Base-by-base conservation (phyloP, 2,797 vertebrate genomes). In the Rhyacichthys aspro region DNA sequence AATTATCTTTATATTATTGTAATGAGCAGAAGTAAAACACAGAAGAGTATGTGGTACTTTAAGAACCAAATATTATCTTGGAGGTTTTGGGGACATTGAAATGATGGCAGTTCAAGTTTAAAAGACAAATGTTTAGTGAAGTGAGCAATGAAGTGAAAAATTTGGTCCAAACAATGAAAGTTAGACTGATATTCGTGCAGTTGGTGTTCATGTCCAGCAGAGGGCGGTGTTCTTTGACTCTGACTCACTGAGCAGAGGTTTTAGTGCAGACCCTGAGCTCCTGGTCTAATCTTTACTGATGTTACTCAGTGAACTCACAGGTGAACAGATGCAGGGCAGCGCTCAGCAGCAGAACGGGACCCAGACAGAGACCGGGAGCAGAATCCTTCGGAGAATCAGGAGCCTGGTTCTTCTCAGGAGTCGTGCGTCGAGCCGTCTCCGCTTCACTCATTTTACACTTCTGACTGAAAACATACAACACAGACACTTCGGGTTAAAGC, bases 281-380 rank as follows among this genome's bases (percentile, higher is more conserved):
- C n/a, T n/a, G 52, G 28, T 42, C 36, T 17, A 28, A 28, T 28
- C 23, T 28, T n/a, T n/a, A n/a, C n/a, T 1, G 19, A 43, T 43
- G 10, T 4, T 17, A n/a, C n/a, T n/a, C n/a, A n/a, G 43, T 33
- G 11, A 15, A 80, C 86, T 85, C 62, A 88, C 86, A 85, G 55
- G 71, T 78, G 1, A 67, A 33, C 47, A 88, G 82, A 32, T 42
- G 75, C 50, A 86, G 73, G 41, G 70, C 5, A 12, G 23, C 4
- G 60, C 43, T 71, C 63, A 86, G 56, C 42, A 5, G 39, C 71
- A 86, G 43, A 1, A 9, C 60, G 7, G 78, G 45, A 38, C 62
- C 0, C 1, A 53, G 57, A 43, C 52, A 12, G 7, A 66, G 65
- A 4, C 42, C 16, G 1, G 63, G 1, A 41, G 70, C 19, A 8